Base-by-base conservation (phyloP, 2,797 vertebrate genomes). In the Mus caroli region DNA sequence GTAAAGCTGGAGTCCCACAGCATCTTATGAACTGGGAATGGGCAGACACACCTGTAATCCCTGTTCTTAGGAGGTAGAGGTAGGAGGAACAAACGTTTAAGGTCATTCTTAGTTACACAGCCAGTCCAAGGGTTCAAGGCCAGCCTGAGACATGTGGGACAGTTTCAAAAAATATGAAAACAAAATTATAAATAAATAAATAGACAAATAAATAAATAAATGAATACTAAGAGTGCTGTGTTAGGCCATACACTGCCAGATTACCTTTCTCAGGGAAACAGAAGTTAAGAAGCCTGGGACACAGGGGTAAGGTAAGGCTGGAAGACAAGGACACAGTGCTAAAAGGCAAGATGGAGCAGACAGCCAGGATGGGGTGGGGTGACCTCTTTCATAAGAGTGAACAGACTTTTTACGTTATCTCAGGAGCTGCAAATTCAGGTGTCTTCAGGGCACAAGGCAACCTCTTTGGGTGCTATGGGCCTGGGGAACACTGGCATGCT, bases 231-330 rank as follows among this genome's bases (percentile, higher is more conserved):
- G 62, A 46, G 19, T 13, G 8, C 13, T 28, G 6, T 12, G 2
- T 12, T 73, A 88, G 86, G 56, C 43, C 43, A 58, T 31, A 92
- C 3, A 5, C 8, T 37, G n/a, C 76, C 37, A 6, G 34, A n/a
- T 46, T n/a, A 31, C 22, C 89, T 92, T 96, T 58, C 46, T 79
- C 26, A 60, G 89, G 88, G 46, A 71, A 82, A 60, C 75, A 15
- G 92, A 64, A 40, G 31, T 58, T 71, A 26, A 28, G 54, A 90
- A 78, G 15, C 7, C 14, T 71, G 7, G 67, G 7, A 89, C 85
- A 15, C 2, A 56, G 14, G 13, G 31, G 17, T 62, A n/a, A 26
- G 34, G 46, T 52, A 73, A 92, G 71, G 34, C 34, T 56, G 54
- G 77, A 67, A 77, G 76, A 46, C 50, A 43, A 19, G 24, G 52